Evolutionary conservation across 2,797 vertebrate species (phyloP), one percentile per base, ranked within the genome.

Genomic region (Mus caroli): DNA sequence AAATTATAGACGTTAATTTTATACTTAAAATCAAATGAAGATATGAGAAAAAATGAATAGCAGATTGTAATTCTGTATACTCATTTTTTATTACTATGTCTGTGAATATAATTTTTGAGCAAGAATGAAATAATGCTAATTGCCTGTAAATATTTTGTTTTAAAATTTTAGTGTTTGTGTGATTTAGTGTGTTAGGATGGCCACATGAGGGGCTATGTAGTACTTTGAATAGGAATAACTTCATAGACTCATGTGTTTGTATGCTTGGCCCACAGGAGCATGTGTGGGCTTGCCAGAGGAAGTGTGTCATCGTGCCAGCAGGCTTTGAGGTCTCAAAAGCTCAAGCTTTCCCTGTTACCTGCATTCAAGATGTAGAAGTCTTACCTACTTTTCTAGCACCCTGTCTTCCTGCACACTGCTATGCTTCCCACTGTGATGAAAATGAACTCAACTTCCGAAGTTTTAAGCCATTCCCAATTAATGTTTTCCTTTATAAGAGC

Each of bases 1-100:
- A 93, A 90, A 89, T 31, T n/a, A 69, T 52, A 76, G 40, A 58
- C 52, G n/a, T 64, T 71, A 95, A 86, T 88, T 96, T 94, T n/a
- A 24, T 79, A 0, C 60, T 64, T 69, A 92, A 95, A 85, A 76
- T 80, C 20, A 58, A 46, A 87, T 76, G 6, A n/a, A 94, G 95
- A 92, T 90, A 75, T 82, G 89, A 34, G 11, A 90, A 67, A 93
- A 92, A 89, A 73, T 92, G 22, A 94, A 54, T 50, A 87, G 26
- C 10, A 73, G 89, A 19, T 54, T 91, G 43, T 17, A 67, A 3
- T 85, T 88, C 60, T 52, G 73, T 24, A 43, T 83, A 86, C 8
- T 86, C 79, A 40, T 26, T 77, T 95, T 56, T 85, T 31, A 88
- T 40, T 84, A 69, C 31, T 86, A 8, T 85, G 7, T 40, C 69